phyloP scores from a whole-genome alignment of 2,113 vertebrate species.

The Bungarus multicinctus region DNA sequence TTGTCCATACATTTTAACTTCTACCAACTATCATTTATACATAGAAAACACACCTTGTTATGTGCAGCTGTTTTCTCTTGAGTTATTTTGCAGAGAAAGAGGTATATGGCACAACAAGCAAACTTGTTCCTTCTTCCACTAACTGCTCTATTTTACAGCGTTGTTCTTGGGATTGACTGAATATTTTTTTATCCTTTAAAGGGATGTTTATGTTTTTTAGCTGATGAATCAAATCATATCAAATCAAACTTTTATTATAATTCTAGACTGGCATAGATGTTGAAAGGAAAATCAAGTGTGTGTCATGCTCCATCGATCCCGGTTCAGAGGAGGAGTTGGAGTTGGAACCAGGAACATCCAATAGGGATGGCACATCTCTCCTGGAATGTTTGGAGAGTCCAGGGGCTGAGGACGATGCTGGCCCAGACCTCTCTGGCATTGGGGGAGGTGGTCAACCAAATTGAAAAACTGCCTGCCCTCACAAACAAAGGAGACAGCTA shows the following conservation, averaged over 20 bases:
- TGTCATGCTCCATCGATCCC: not conserved
- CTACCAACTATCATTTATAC: not conserved
- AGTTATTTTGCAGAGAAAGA: not conserved
- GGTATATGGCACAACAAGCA: not conserved
- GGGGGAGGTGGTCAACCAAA: not conserved
- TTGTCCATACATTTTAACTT: not conserved
- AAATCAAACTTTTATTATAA: not conserved
- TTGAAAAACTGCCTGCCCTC: not conserved
- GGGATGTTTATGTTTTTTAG: not conserved
- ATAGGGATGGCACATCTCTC: not conserved
- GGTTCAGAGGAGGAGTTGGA: not conserved
- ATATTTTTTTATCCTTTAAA: not conserved
- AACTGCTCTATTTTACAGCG: not conserved
- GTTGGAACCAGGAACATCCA: not conserved
- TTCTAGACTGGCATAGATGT: not conserved
- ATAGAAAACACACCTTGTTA: not conserved
- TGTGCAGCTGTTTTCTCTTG: not conserved
- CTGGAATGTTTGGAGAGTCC: not conserved
- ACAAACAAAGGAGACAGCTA: not conserved
- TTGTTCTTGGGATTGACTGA: not conserved
- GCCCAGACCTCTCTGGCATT: not conserved
- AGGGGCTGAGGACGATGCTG: not conserved
- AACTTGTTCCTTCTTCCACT: not conserved
- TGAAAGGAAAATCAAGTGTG: not conserved
- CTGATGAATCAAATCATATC: not conserved